Evolutionary conservation across 1,140 invertebrate genomes (phyloP).

Genomic region (Sinonovacula constricta): DNA sequence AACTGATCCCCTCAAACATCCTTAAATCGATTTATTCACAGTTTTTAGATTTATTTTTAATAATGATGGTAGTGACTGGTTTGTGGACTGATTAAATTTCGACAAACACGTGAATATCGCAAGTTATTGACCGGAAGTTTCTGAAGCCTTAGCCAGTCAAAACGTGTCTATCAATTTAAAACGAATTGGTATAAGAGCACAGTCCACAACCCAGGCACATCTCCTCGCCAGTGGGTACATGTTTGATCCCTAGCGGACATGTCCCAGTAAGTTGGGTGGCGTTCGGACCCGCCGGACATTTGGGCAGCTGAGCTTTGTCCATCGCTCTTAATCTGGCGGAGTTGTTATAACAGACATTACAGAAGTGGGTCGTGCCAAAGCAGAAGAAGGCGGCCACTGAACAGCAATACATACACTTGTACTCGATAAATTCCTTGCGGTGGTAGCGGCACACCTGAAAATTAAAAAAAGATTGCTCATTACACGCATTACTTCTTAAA

Average conservation of each 20-base stretch:
- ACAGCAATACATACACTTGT: slow-evolving; percentile 59
- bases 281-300: slow-evolving; percentile 51
- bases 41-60: too few relatives aligned
- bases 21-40: too few relatives aligned
- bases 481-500: neutral
- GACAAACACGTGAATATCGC: too few relatives aligned
- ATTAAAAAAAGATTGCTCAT: slow-evolving; percentile 6
- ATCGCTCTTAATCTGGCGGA: neutral
- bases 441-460: slow-evolving; percentile 43
- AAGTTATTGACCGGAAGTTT: too few relatives aligned
- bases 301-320: slow-evolving; percentile 12
- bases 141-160: too few relatives aligned
- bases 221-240: slow-evolving; percentile 47
- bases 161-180: too few relatives aligned
- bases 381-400: slow-evolving; percentile 49
- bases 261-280: slow-evolving; percentile 42
- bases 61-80: too few relatives aligned
- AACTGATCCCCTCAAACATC: too few relatives aligned
- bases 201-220: slow-evolving; percentile 48
- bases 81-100: too few relatives aligned
- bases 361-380: slow-evolving; percentile 59
- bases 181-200: slow-evolving; percentile 45
- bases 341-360: slow-evolving; percentile 49
- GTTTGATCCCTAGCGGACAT: slow-evolving; percentile 47
- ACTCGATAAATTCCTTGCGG: slow-evolving; percentile 55